Evolutionary conservation across 2,113 vertebrate genomes (phyloP).

Genomic region (Neotragus pygmaeus): DNA sequence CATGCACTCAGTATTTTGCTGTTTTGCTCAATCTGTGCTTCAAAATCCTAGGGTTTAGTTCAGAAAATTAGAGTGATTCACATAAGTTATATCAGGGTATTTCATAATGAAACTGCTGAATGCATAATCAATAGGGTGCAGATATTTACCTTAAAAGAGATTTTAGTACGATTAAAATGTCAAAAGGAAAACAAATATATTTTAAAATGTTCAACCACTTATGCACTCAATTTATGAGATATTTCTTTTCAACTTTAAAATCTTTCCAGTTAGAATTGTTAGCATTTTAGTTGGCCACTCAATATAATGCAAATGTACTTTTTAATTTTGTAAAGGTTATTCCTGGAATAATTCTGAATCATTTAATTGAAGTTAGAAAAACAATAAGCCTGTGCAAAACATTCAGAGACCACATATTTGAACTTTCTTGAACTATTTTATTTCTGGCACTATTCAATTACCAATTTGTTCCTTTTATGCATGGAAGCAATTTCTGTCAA

Average conservation of each 20-base stretch:
- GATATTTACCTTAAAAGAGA: background rate
- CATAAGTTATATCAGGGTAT: background rate
- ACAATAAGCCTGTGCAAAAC: background rate
- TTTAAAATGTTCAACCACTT: background rate
- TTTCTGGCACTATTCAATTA: background rate
- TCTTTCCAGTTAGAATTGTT: background rate
- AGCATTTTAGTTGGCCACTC: background rate
- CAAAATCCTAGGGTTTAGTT: background rate
- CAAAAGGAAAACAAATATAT: background rate
- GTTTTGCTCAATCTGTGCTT: background rate
- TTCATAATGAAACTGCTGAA: background rate
- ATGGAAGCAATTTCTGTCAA: background rate
- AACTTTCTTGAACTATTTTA: conserved; percentile 22
- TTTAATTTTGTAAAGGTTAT: conserved; percentile 30
- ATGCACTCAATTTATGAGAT: background rate
- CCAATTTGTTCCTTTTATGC: background rate
- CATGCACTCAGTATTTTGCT: background rate
- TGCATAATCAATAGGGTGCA: background rate
- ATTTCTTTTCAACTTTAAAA: background rate
- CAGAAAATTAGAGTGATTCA: background rate
- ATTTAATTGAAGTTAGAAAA: conserved; percentile 9
- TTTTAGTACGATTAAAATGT: background rate
- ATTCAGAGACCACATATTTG: background rate
- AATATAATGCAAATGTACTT: background rate
- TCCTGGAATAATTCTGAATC: background rate